These are phyloP conservation scores for Agriopis leucophaearia DNA, from an alignment of 2,888 invertebrate genomes.

Conservation along the genomic window DNA sequence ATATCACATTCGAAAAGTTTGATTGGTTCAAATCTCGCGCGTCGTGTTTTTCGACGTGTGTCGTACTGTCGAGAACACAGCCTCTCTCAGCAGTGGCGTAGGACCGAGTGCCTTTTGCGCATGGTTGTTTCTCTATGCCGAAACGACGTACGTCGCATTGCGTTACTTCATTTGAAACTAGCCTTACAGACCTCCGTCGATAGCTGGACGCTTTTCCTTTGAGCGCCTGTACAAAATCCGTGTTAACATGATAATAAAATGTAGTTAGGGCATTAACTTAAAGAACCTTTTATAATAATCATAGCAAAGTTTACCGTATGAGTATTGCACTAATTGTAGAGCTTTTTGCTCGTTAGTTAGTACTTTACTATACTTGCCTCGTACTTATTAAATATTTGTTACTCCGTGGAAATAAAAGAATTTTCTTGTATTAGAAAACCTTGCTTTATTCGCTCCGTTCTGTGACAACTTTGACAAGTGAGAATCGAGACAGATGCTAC, in stretches of 20 bases:
- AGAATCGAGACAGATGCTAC: no score
- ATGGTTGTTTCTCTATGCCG: slow-evolving; percentile 66
- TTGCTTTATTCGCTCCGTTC: no score
- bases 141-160: slow-evolving; percentile 84
- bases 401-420: no score
- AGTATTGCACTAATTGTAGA: not conserved
- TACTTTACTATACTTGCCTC: no score
- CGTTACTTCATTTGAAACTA: slow-evolving; percentile 73
- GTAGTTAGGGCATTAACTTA: not conserved
- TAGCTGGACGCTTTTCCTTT: slow-evolving; percentile 44
- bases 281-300: not conserved
- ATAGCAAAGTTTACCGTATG: not conserved
- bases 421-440: no score
- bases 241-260: slow-evolving; percentile 6
- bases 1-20: slow-evolving; percentile 22
- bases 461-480: no score
- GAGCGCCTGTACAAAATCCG: slow-evolving; percentile 34
- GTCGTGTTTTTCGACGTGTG: slow-evolving; percentile 16
- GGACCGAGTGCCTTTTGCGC: slow-evolving; percentile 81
- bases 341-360: not conserved
- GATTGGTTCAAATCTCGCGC: slow-evolving; percentile 19
- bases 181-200: slow-evolving; percentile 58
- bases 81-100: slow-evolving; percentile 43
- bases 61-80: slow-evolving; percentile 34
- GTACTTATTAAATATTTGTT: no score